Evolutionary conservation across 37 sponge, comb jelly and placozoan genomes (phyloP).

Genomic region (Cladorhizidae sp.): DNA sequence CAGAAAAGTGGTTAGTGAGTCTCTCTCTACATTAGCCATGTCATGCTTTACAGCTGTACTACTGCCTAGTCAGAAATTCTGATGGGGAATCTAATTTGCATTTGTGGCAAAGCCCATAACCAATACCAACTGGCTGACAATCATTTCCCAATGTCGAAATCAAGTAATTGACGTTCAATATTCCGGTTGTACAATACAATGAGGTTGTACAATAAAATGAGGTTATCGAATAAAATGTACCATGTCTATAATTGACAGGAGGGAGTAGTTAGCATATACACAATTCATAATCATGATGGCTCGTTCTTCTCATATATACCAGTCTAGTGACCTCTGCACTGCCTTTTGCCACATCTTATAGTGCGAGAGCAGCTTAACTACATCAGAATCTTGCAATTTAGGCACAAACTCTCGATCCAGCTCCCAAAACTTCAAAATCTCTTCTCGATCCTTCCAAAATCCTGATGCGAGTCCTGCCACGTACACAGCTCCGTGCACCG

Average conservation of each 20-base stretch:
- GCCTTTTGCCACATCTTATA: constrained; percentile 61
- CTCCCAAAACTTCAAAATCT: constrained; percentile 49
- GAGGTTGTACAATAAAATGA: too few relatives aligned
- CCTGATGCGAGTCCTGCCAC: constrained; percentile 84
- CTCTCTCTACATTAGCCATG: too few relatives aligned
- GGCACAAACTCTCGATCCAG: constrained; percentile 14
- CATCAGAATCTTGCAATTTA: background rate
- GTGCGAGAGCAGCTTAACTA: background rate
- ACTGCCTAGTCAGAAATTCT: too few relatives aligned
- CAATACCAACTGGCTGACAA: too few relatives aligned
- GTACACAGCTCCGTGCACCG: constrained; percentile 77
- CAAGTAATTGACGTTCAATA: too few relatives aligned
- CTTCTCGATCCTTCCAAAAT: constrained; percentile 65
- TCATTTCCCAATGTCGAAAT: too few relatives aligned
- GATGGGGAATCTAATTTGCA: too few relatives aligned
- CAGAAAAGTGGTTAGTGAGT: too few relatives aligned
- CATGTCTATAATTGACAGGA: background rate
- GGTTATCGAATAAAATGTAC: background rate
- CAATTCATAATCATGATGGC: background rate
- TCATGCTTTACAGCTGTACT: too few relatives aligned
- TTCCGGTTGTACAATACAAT: too few relatives aligned
- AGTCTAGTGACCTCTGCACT: constrained; percentile 53
- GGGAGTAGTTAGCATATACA: background rate
- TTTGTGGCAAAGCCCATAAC: too few relatives aligned
- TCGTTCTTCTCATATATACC: constrained; percentile 54